Evolutionary conservation across 1,140 invertebrate genomes (phyloP).

Genomic region (Drosophila nigromelanica): DNA sequence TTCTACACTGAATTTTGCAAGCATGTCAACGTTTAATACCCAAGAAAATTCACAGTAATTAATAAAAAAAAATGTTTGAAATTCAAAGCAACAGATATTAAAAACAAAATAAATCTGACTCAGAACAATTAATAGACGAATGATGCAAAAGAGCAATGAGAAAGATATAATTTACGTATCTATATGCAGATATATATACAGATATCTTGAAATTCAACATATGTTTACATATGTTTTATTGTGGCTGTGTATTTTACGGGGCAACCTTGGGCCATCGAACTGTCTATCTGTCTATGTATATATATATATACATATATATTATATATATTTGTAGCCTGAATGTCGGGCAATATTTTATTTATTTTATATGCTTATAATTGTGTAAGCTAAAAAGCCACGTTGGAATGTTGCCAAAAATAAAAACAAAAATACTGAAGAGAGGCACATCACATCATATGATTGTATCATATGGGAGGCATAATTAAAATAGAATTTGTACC

Average conservation of each 20-base stretch:
- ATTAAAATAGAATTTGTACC: constrained; percentile 14
- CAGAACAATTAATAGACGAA: constrained; percentile 43
- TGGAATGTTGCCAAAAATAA: constrained; percentile 33
- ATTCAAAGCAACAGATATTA: too few species aligned
- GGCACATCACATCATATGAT: constrained; percentile 47
- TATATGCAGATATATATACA: constrained; percentile 7
- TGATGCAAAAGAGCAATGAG: constrained; percentile 15
- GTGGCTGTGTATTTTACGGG: constrained; percentile 31
- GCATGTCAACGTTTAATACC: background rate
- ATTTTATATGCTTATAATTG: constrained; percentile 61
- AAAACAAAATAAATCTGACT: constrained; percentile 34
- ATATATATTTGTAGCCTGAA: constrained; percentile 21
- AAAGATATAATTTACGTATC: constrained; percentile 3
- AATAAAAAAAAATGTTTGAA: constrained; percentile 15
- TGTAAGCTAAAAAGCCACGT: constrained; percentile 60
- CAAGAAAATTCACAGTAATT: background rate
- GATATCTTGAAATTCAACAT: constrained; percentile 34
- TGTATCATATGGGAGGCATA: constrained; percentile 36
- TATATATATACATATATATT: constrained; percentile 20
- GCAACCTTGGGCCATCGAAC: constrained; percentile 66
- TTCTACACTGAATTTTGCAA: constrained; percentile 9
- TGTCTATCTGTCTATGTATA: constrained; percentile 18
- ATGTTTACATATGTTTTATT: constrained; percentile 59
- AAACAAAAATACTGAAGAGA: background rate
- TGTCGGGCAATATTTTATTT: constrained; percentile 57